Evolutionary conservation across 2,797 vertebrate genomes (phyloP).

Genomic region (Eurystomus glaucurus): DNA sequence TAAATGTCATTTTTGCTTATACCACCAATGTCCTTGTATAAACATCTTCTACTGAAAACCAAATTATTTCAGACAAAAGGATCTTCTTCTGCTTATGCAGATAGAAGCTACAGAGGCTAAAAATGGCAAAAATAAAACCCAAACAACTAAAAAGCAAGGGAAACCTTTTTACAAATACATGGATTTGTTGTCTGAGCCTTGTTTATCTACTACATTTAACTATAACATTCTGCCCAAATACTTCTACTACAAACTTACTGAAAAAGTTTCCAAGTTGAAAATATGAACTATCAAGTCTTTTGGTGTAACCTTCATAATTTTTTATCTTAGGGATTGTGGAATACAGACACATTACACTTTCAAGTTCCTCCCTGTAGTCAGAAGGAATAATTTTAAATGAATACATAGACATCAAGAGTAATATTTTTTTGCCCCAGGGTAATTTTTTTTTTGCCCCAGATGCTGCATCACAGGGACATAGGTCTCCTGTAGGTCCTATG

Average conservation of each 20-base stretch:
- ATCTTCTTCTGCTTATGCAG: neutral
- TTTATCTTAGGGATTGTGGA: neutral
- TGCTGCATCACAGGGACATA: neutral
- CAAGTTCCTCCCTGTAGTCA: neutral
- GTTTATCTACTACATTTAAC: neutral
- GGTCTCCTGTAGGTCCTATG: neutral
- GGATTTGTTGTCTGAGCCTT: neutral
- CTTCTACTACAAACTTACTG: neutral
- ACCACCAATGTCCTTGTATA: neutral
- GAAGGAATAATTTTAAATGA: neutral
- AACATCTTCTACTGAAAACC: neutral
- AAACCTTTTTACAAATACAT: neutral
- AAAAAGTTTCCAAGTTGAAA: neutral
- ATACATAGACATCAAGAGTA: neutral
- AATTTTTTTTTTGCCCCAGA: neutral
- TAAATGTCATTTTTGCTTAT: neutral
- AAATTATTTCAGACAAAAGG: neutral
- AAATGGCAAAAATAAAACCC: neutral
- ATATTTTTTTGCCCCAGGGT: neutral
- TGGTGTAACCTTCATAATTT: neutral
- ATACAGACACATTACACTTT: neutral
- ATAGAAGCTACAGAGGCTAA: neutral
- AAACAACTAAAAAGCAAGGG: neutral
- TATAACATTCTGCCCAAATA: neutral
- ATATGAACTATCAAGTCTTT: neutral